Percentiles rank a stretch among this genome's conserved stretches.
These are phyloP conservation scores for Cataglyphis altisquamis DNA, from an alignment of 2,888 invertebrate species.

Conservation along the genomic window DNA sequence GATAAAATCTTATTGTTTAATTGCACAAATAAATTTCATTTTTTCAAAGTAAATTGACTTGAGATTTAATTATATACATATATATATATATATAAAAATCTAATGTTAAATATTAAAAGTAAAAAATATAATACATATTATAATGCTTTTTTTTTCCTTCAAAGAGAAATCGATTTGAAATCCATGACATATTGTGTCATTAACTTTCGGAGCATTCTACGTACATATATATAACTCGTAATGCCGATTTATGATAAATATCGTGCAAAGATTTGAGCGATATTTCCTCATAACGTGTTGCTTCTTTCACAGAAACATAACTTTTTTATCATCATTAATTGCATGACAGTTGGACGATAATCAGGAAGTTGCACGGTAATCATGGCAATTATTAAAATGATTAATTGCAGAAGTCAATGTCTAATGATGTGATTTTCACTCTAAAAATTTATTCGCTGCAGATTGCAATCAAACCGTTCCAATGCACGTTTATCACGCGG, in stretches of 20 bases:
- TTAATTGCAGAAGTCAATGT: slow-evolving; percentile 26
- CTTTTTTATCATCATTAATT: slow-evolving; percentile 23
- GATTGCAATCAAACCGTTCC: slow-evolving; percentile 39
- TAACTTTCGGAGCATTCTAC: not conserved
- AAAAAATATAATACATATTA: not conserved
- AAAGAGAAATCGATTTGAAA: not conserved
- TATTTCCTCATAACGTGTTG: not conserved
- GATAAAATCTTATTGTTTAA: not conserved
- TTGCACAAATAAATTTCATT: not conserved
- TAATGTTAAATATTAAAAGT: not conserved
- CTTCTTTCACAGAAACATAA: not conserved
- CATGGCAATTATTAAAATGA: slow-evolving; percentile 18
- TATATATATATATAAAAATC: not conserved
- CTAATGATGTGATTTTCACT: slow-evolving; percentile 17
- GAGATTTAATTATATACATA: not conserved
- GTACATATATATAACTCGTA: not conserved
- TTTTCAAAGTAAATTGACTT: not conserved
- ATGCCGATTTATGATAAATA: not conserved
- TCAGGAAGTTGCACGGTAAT: not conserved
- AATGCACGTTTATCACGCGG: slow-evolving; percentile 18
- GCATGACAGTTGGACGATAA: too few relatives aligned
- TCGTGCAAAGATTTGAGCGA: not conserved
- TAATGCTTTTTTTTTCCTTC: not conserved
- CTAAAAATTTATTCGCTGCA: slow-evolving; percentile 29
- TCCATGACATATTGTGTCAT: not conserved